Evolutionary conservation across 1,140 invertebrate species (phyloP).

Genomic region (Achatina immaculata): DNA sequence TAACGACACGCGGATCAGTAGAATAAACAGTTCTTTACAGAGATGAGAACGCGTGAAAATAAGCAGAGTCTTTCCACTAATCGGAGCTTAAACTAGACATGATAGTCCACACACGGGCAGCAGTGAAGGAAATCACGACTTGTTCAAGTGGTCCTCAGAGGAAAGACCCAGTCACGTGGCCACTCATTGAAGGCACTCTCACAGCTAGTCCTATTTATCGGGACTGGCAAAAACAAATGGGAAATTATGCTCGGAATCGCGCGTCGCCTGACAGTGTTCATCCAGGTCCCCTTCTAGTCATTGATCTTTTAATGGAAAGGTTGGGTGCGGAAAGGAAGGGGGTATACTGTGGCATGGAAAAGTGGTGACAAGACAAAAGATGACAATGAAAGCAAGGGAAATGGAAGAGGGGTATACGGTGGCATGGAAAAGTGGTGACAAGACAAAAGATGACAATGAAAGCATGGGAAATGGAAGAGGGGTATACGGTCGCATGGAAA

Average conservation of each 20-base stretch:
- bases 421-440: not conserved
- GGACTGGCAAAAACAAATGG: slow-evolving; percentile 12
- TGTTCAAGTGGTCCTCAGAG: not conserved
- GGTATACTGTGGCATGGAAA: not conserved
- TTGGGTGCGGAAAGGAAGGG: not conserved
- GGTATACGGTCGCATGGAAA: not conserved
- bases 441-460: not conserved
- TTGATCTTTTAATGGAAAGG: not conserved
- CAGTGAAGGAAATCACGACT: not conserved
- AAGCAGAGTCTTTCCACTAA: not conserved
- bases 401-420: not conserved
- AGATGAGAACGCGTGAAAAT: not conserved
- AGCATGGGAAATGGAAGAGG: not conserved
- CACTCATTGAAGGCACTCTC: not conserved
- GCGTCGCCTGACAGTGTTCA: not conserved
- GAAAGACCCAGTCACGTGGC: not conserved
- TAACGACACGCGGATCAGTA: too few species aligned
- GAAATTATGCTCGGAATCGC: slow-evolving; percentile 20
- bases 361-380: not conserved
- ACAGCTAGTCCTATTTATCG: slow-evolving; percentile 3
- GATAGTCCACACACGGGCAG: not conserved
- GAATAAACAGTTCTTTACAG: not conserved
- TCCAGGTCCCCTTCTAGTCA: not conserved
- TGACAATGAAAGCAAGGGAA: not conserved
- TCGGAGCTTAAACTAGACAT: not conserved